phyloP scores from a whole-genome alignment of 2,113 vertebrate genomes.

The Prietella phreatophila region DNA sequence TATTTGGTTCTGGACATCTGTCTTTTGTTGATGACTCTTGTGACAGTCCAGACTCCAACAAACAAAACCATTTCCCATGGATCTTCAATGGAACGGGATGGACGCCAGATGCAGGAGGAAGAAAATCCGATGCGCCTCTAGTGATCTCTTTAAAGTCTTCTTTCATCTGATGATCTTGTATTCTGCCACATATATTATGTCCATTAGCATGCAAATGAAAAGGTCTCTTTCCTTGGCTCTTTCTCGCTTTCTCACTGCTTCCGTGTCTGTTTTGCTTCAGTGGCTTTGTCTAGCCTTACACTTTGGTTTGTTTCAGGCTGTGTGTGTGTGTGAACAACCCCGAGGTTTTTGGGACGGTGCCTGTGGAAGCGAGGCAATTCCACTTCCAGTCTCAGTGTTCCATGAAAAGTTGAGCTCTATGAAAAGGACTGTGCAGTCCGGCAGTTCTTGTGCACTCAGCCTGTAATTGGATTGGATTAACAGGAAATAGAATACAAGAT shows the following conservation, averaged over 20 bases:
- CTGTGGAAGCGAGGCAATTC: background rate
- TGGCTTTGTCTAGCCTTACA: conserved; percentile 1
- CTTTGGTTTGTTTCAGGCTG: background rate
- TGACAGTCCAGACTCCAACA: background rate
- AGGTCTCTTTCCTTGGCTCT: background rate
- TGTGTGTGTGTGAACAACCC: background rate
- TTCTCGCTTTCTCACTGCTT: conserved; percentile 8
- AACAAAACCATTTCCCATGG: conserved; percentile 11
- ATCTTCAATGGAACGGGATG: background rate
- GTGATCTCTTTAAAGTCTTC: background rate
- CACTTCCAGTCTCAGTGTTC: background rate
- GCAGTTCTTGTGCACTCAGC: conserved; percentile 1
- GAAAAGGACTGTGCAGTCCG: conserved; percentile 2
- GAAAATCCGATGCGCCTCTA: conserved; percentile 10
- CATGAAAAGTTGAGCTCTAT: background rate
- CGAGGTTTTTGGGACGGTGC: background rate
- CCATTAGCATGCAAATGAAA: conserved; percentile 58
- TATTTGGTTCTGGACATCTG: conserved; percentile 5
- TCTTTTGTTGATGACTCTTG: conserved; percentile 8
- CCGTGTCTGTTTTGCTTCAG: conserved; percentile 15
- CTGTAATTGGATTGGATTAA: conserved; percentile 36
- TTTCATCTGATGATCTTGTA: conserved; percentile 10
- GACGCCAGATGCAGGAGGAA: background rate
- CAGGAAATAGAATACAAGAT: conserved; percentile 13
- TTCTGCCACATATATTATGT: conserved; percentile 54